A percentile compares a stretch with the other conserved stretches of the same genome.
phyloP scores from a whole-genome alignment of 2,888 invertebrate species.

The Sphecodes monilicornis region DNA sequence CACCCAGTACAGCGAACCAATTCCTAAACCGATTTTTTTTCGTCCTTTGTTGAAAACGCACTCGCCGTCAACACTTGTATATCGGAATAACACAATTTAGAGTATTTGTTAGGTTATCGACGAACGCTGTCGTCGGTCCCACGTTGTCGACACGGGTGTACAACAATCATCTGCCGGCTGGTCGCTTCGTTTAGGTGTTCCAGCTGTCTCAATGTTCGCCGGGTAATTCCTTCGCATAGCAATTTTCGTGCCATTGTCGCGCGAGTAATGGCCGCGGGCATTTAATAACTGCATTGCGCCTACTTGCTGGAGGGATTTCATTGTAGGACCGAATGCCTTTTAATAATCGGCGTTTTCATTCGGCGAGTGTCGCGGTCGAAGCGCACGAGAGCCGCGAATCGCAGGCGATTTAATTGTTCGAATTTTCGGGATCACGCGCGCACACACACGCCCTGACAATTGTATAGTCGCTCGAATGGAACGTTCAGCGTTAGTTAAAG shows the following conservation, averaged over 20 bases:
- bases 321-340: slow-evolving; percentile 19
- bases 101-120: slow-evolving; percentile 30
- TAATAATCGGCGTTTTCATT: slow-evolving; percentile 33
- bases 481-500: slow-evolving; percentile 1
- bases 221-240: slow-evolving; percentile 58
- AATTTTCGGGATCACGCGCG: not conserved
- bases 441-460: too few relatives aligned
- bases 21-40: not conserved
- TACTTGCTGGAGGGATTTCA: slow-evolving; percentile 13
- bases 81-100: slow-evolving; percentile 10
- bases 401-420: slow-evolving; percentile 11
- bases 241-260: slow-evolving; percentile 66
- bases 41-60: not conserved
- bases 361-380: slow-evolving; percentile 14
- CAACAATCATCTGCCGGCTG: not conserved
- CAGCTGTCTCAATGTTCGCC: slow-evolving; percentile 12
- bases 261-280: slow-evolving; percentile 31
- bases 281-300: slow-evolving; percentile 64
- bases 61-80: not conserved
- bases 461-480: not conserved
- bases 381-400: not conserved
- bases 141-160: not conserved
- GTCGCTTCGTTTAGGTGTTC: slow-evolving; percentile 9
- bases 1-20: not conserved
- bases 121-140: slow-evolving; percentile 6